These are phyloP conservation scores for Choristoneura rosaceana DNA, from an alignment of 2,888 invertebrate genomes.

Conservation along the genomic window DNA sequence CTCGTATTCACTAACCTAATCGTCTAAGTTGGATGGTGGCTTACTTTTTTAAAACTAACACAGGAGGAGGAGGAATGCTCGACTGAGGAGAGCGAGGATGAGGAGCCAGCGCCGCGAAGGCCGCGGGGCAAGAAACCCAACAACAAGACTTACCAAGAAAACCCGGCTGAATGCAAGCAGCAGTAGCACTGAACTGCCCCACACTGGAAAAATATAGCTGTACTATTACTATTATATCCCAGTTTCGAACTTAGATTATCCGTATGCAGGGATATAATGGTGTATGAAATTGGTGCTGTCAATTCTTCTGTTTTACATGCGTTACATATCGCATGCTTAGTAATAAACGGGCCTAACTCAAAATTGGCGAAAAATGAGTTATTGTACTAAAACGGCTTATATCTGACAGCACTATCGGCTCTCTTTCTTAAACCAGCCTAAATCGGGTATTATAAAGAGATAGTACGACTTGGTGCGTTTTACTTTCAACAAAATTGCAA, in stretches of 20 bases:
- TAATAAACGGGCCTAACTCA: no score
- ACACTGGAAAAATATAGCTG: constrained; percentile 9
- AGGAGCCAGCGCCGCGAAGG: constrained; percentile 77
- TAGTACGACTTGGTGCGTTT: no score
- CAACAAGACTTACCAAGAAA: constrained; percentile 58
- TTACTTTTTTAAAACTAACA: constrained; percentile 26
- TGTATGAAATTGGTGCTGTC: constrained; percentile 36
- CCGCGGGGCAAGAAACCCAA: constrained; percentile 68
- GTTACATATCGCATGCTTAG: no score
- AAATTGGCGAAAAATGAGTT: no score
- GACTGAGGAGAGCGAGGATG: constrained; percentile 87
- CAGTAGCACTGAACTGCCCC: constrained; percentile 79
- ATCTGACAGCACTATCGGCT: no score
- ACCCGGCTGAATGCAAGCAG: constrained; percentile 89
- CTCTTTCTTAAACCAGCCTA: no score
- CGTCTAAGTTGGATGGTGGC: background rate
- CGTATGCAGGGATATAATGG: constrained; percentile 3
- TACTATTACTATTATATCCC: constrained; percentile 11
- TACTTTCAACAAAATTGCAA: no score
- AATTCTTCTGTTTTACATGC: constrained; percentile 33
- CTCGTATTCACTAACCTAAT: constrained; percentile 3
- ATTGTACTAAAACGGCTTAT: no score
- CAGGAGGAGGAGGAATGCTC: constrained; percentile 82
- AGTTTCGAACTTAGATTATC: background rate
- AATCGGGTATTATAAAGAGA: no score